Conservation (phyloP, 2,113 vertebrate genomes). For the Heptranchias perlo region DNA sequence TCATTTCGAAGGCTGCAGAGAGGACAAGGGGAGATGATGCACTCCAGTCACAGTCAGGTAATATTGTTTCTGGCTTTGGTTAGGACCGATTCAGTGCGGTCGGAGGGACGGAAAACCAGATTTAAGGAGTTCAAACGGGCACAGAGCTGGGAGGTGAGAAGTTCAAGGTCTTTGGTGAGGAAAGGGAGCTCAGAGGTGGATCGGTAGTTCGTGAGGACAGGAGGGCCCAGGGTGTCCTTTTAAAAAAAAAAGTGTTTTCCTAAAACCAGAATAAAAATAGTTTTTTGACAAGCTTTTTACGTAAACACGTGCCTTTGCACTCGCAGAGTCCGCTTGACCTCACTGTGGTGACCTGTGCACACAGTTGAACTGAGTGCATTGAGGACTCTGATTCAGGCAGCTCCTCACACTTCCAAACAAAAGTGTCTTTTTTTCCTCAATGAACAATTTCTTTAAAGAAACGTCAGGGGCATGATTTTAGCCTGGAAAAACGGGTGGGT, state of each 20-base stretch:
- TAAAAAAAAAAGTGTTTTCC: too few species aligned
- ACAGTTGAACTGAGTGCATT: background rate
- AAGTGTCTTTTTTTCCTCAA: background rate
- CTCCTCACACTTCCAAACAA: background rate
- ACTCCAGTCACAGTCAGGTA: background rate
- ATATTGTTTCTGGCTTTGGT: background rate
- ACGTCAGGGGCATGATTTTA: too few species aligned
- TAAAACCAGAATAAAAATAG: background rate
- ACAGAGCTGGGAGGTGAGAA: background rate
- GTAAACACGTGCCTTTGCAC: background rate
- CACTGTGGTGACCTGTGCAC: background rate
- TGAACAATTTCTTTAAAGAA: background rate
- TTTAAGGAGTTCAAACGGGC: background rate
- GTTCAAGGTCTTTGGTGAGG: background rate
- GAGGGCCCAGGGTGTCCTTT: background rate
- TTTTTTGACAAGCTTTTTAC: background rate
- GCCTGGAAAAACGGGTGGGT: too few species aligned
- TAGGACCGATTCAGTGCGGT: background rate
- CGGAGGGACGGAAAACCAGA: background rate
- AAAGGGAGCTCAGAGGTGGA: background rate
- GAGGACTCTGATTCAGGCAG: background rate
- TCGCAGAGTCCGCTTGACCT: background rate
- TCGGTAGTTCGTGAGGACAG: background rate
- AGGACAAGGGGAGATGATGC: background rate
- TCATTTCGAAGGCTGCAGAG: background rate